These are phyloP conservation scores for Chiridota heheva DNA, from an alignment of 35 echinoderm and acorn worm species.

Conservation along the genomic window DNA sequence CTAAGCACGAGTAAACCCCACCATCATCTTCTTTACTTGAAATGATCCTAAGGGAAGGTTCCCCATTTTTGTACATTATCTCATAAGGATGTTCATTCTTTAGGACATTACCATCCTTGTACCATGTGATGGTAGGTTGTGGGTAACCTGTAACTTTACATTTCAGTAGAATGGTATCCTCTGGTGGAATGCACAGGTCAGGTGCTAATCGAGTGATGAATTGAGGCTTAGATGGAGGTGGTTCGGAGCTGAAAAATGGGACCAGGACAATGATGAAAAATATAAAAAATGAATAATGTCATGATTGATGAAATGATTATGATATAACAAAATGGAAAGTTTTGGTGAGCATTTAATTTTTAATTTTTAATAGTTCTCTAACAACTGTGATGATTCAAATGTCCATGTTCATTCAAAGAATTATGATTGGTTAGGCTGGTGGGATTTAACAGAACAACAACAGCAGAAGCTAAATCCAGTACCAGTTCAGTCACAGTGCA, in stretches of 20 bases:
- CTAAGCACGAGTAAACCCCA: constrained; percentile 49
- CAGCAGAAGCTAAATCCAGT: neutral
- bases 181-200: constrained; percentile 16
- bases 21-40: constrained; percentile 39
- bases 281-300: neutral
- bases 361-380: too few species aligned
- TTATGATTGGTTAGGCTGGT: too few species aligned
- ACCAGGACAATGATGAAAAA: neutral
- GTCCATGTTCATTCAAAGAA: neutral
- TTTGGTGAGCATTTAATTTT: neutral
- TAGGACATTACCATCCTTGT: constrained; percentile 30
- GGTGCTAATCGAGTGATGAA: constrained; percentile 50
- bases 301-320: neutral
- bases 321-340: neutral
- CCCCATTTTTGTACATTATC: constrained; percentile 42
- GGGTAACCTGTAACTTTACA: constrained; percentile 56
- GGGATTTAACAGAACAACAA: neutral
- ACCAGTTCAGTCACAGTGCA: neutral
- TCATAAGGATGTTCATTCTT: constrained; percentile 59
- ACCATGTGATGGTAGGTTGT: constrained; percentile 46
- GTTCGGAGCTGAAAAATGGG: neutral
- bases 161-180: constrained; percentile 33
- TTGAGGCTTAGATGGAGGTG: constrained; percentile 43
- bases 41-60: constrained; percentile 3
- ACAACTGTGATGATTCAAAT: neutral